Evolutionary conservation across 2,888 invertebrate species (phyloP).

Genomic region (Brachyopa scutellaris): DNA sequence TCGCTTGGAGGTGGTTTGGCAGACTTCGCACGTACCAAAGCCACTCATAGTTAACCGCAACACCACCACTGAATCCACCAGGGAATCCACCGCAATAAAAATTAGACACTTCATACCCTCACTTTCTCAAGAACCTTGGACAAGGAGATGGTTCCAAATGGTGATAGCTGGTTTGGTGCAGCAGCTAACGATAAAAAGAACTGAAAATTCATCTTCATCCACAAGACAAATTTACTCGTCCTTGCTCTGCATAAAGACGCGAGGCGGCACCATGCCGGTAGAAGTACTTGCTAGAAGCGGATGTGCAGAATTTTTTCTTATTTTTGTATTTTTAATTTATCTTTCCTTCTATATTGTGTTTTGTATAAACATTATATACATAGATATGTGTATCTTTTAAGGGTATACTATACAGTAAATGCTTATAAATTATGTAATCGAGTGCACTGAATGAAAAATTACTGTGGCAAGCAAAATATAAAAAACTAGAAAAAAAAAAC

Average conservation of each 20-base stretch:
- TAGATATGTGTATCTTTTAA: too few relatives aligned
- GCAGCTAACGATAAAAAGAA: slow-evolving; percentile 46
- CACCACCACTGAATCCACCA: slow-evolving; percentile 27
- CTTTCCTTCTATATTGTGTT: neutral
- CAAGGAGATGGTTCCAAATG: slow-evolving; percentile 9
- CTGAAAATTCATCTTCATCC: slow-evolving; percentile 68
- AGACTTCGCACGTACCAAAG: slow-evolving; percentile 54
- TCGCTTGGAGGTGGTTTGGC: slow-evolving; percentile 46
- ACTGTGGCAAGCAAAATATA: neutral
- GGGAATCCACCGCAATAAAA: slow-evolving; percentile 43
- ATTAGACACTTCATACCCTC: slow-evolving; percentile 33
- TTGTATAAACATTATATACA: too few relatives aligned
- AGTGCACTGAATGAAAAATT: slow-evolving; percentile 47
- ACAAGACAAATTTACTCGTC: slow-evolving; percentile 62
- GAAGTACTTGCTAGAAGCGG: neutral
- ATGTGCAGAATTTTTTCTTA: neutral
- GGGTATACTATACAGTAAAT: slow-evolving; percentile 6
- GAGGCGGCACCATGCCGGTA: slow-evolving; percentile 2
- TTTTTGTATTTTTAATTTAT: slow-evolving; percentile 29
- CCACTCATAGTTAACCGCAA: slow-evolving; percentile 56
- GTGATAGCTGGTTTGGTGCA: slow-evolving; percentile 32
- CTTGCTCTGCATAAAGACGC: slow-evolving; percentile 36
- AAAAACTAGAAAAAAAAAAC: too few relatives aligned
- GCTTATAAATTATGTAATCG: slow-evolving; percentile 56
- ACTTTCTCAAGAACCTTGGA: neutral